Evolutionary conservation across 2,113 vertebrate genomes (phyloP).

Genomic region (Rhodinocichla rosea): DNA sequence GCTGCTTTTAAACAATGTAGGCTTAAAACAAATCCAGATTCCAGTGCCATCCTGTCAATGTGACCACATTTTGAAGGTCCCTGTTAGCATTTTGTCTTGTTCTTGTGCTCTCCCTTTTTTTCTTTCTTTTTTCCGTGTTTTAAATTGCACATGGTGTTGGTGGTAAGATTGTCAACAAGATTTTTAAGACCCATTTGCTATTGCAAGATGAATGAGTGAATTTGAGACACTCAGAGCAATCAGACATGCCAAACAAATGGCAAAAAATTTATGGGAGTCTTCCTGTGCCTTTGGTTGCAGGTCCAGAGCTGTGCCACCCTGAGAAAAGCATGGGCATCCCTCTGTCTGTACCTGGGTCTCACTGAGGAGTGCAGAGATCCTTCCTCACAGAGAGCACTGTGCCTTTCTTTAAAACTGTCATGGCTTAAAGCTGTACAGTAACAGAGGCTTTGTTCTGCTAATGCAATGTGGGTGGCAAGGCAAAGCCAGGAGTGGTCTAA

Average conservation of each 20-base stretch:
- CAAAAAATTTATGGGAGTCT: neutral
- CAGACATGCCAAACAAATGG: neutral
- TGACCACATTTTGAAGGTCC: constrained; percentile 1
- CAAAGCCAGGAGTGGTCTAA: constrained; percentile 15
- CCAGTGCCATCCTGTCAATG: constrained; percentile 23
- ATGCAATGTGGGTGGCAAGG: constrained; percentile 51
- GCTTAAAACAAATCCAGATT: constrained; percentile 50
- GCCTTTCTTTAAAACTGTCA: neutral
- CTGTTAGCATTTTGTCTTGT: neutral
- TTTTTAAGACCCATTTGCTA: neutral
- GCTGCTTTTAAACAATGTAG: constrained; percentile 49
- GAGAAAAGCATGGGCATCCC: neutral
- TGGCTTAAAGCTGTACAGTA: constrained; percentile 13
- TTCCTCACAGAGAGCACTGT: neutral
- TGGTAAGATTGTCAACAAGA: constrained; percentile 21
- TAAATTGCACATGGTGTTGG: neutral
- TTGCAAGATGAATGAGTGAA: neutral
- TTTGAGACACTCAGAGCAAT: neutral
- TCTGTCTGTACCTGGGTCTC: neutral
- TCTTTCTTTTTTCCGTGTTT: neutral
- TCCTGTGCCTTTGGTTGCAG: neutral
- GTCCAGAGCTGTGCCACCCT: neutral
- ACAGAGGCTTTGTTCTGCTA: constrained; percentile 40
- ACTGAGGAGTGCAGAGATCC: neutral
- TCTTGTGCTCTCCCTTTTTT: neutral